Conservation (phyloP, 2,113 vertebrate species). For the Bungarus multicinctus region DNA sequence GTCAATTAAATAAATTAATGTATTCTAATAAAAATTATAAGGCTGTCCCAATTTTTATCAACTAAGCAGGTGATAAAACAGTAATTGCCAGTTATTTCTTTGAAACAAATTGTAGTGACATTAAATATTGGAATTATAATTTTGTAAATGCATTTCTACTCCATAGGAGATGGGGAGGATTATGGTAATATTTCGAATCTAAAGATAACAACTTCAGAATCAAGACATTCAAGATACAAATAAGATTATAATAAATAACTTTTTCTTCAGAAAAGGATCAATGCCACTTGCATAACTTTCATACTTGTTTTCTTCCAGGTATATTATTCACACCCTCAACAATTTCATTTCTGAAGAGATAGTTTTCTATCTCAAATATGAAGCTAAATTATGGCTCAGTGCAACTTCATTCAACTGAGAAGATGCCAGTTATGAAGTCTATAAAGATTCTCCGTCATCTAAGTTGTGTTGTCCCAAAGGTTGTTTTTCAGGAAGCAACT, state of each 20-base stretch:
- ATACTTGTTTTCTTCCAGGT: neutral
- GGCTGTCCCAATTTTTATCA: neutral
- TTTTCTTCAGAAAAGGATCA: neutral
- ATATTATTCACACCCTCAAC: neutral
- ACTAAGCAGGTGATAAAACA: neutral
- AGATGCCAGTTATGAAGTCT: neutral
- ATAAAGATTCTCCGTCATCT: too few relatives aligned
- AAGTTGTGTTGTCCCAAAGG: too few relatives aligned
- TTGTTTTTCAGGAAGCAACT: too few relatives aligned
- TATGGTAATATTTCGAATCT: neutral
- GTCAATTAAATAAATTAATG: conserved; percentile 22
- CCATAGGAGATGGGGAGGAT: neutral
- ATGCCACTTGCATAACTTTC: neutral
- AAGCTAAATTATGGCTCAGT: neutral
- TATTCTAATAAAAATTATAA: neutral
- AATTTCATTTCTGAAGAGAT: neutral
- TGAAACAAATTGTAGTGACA: neutral
- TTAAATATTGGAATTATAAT: neutral
- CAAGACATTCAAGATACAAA: neutral
- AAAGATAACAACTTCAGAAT: neutral
- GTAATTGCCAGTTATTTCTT: neutral
- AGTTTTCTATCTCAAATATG: neutral
- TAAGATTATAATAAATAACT: neutral
- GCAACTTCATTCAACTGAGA: neutral
- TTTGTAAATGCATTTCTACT: neutral